A percentile compares a stretch with the other conserved stretches of the same genome.
These are phyloP conservation scores for Melanotaenia maccullochi DNA, from an alignment of 2,797 vertebrate species.

Conservation along the genomic window DNA sequence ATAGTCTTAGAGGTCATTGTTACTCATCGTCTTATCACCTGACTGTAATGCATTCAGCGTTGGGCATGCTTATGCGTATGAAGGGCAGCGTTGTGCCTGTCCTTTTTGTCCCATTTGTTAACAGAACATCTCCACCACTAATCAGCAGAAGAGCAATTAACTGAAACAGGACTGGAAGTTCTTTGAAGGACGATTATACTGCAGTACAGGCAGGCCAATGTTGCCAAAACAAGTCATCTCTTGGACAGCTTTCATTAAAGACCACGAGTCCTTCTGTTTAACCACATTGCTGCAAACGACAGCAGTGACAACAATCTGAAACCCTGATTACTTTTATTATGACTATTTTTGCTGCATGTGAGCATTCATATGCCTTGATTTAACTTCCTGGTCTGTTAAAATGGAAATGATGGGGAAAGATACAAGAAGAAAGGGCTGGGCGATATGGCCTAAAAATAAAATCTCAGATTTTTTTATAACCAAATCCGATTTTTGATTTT, in stretches of 20 bases:
- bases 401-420: too few species aligned
- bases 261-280: background rate
- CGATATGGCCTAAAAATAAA: too few species aligned
- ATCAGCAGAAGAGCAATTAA: slow-evolving; percentile 34
- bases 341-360: background rate
- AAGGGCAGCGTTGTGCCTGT: slow-evolving; percentile 18
- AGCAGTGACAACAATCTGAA: background rate
- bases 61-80: background rate
- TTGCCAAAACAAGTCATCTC: background rate
- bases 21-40: slow-evolving; percentile 12
- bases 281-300: background rate
- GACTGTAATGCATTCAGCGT: slow-evolving; percentile 7
- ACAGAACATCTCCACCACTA: background rate
- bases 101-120: slow-evolving; percentile 33
- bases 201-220: background rate
- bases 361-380: background rate
- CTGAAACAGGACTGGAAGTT: background rate
- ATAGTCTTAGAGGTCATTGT: slow-evolving; percentile 15
- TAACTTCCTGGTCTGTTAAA: too few species aligned
- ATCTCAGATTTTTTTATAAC: too few species aligned
- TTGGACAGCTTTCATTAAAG: background rate
- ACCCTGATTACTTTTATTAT: background rate
- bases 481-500: too few species aligned
- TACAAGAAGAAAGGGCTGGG: too few species aligned
- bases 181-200: slow-evolving; percentile 39